Percentiles rank a stretch among this genome's conserved stretches.
Conservation (phyloP, 2,888 invertebrate species). For the Apamea crenata region DNA sequence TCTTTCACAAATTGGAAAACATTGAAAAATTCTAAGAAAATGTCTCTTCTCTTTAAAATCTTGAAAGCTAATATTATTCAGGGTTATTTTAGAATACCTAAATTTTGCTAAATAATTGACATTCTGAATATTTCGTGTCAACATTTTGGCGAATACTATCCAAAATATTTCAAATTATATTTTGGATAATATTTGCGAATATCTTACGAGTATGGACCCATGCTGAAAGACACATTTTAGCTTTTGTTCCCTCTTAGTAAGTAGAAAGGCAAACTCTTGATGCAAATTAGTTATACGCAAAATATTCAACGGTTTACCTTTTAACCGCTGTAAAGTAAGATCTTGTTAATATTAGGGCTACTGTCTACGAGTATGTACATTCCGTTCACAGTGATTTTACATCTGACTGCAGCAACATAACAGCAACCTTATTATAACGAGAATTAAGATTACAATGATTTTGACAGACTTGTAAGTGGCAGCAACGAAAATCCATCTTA, state of each 20-base stretch:
- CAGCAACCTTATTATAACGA: too few species aligned
- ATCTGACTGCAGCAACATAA: neutral
- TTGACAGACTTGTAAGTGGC: neutral
- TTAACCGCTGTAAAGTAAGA: neutral
- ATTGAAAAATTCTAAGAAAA: neutral
- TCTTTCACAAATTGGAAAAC: neutral
- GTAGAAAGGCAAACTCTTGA: neutral
- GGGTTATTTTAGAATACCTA: neutral
- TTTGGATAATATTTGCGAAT: neutral
- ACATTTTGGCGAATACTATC: neutral
- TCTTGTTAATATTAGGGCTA: neutral
- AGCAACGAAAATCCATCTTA: neutral
- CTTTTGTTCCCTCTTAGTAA: neutral
- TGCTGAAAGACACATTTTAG: neutral
- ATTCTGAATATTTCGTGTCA: neutral
- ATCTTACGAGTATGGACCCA: neutral
- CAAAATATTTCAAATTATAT: neutral
- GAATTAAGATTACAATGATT: neutral
- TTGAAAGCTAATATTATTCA: neutral
- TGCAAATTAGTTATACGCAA: neutral
- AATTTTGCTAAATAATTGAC: slow-evolving; percentile 1
- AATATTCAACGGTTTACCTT: too few species aligned
- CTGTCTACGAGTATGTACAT: too few species aligned
- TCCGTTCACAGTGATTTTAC: neutral
- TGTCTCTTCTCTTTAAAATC: neutral